Evolutionary conservation across 92 coral and sea anemone genomes (phyloP), one percentile per base, ranked within the genome.

Genomic region (Virgularia gustaviana): DNA sequence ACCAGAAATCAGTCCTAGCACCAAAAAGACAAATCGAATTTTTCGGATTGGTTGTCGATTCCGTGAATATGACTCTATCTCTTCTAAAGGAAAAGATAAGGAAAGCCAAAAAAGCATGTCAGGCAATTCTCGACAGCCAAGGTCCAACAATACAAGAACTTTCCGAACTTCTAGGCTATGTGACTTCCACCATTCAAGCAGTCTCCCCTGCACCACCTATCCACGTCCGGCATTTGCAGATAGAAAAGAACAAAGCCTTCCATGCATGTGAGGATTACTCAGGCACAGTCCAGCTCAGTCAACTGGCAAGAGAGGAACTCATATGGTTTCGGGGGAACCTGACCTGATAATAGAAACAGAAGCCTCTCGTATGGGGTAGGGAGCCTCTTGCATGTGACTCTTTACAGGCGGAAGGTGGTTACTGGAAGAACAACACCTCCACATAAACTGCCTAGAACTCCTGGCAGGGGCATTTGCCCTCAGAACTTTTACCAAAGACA

Each of bases 311-410:
- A n/a, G n/a, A n/a, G n/a, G n/a, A n/a, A n/a, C n/a, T n/a, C n/a
- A n/a, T n/a, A n/a, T 52, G 5, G 4, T 52, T 52, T 11, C 30
- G 28, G 30, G 31, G 58, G 30, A 12, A 2, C 85, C 83, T 31
- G 81, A 77, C 29, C 71, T 80, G 57, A 49, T 72, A n/a, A 85
- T 76, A 77, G 86, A 76, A 83, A 85, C 86, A 31, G 83, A 77
- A 77, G 86, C 86, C 44, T 85, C 84, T 70, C 75, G 67, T 5
- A 59, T 39, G 29, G 85, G 89, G 23, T 85, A 80, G 85, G 85
- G 80, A 43, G 89, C 83, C 30, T 81, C 37, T 57, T 80, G 85
- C 79, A 80, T 36, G 79, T 73, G 85, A 30, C 74, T 76, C 20
- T 20, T 18, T 22, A 84, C 84, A 43, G 78, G 78, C 25, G 82